Evolutionary conservation across 92 coral and sea anemone species (phyloP), one percentile per base, ranked within the genome.

Genomic region (Paragorgia papillata): DNA sequence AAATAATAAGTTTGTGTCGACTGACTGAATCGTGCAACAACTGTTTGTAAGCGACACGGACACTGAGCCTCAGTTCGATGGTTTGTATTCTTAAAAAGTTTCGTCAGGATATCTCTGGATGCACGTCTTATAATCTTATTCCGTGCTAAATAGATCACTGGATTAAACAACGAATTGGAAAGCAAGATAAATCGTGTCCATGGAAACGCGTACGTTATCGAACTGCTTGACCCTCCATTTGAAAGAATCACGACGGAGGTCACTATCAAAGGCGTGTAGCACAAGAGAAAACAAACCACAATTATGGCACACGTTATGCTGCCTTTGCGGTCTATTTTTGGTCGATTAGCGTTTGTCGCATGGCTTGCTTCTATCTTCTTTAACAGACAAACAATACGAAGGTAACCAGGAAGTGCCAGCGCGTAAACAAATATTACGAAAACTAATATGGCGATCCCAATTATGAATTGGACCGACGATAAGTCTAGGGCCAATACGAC

Each of bases 251-350:
- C 24, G n/a, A 21, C 5, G 37, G 75, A 15, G 29, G 48, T 37
- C 13, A 49, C 59, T n/a, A 68, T 19, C 26, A 68, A 46, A 44
- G 75, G 75, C 59, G 75, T 68, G 54, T 68, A 68, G 26, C 75
- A 68, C 15, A 68, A 9, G 30, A 68, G 32, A 30, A 68, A 44
- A 29, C 75, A 68, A 43, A 68, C 6, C n/a, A 68, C 32, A 58
- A 68, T 68, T 25, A 68, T 68, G 33, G 58, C 58, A 48, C 75
- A 68, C 48, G 75, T 68, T 14, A 68, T 68, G 59, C 75, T 68
- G 0, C 75, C 75, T 48, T 68, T 68, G 29, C 60, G 58, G 54
- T 68, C 75, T 49, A 68, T 13, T 27, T 20, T 46, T 9, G 43
- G 1, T n/a, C 30, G 10, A 21, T 40, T 53, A 26, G 56, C 39